Percentiles rank a stretch among this genome's conserved stretches.
phyloP scores from a whole-genome alignment of 2,797 vertebrate species.

The Falco columbarius region DNA sequence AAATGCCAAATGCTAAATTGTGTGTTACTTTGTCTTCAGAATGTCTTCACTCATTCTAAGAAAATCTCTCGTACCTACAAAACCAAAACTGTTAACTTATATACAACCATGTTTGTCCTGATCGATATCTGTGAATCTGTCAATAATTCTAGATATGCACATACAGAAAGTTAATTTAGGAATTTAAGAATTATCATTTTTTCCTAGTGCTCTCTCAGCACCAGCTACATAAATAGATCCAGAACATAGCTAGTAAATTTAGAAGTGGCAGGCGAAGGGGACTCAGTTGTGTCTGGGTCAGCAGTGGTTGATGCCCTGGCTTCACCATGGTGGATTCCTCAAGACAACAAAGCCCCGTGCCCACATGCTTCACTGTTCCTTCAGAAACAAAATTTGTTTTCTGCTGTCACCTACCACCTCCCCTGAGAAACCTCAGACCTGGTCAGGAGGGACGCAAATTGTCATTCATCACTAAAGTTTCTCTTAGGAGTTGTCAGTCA shows the following conservation, averaged over 20 bases:
- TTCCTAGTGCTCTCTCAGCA: not conserved
- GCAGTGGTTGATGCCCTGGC: not conserved
- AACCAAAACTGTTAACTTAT: not conserved
- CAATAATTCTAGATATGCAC: not conserved
- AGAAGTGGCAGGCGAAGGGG: not conserved
- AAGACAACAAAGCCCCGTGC: not conserved
- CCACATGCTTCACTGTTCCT: not conserved
- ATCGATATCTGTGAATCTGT: not conserved
- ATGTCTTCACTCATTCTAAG: not conserved
- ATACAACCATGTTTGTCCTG: not conserved
- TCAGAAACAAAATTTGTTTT: fast-evolving
- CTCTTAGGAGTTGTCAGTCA: not conserved
- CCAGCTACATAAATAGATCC: not conserved
- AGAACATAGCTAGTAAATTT: not conserved
- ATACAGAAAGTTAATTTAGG: not conserved
- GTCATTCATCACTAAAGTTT: not conserved
- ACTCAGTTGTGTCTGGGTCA: not conserved
- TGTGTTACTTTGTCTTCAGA: not conserved
- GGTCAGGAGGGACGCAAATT: not conserved
- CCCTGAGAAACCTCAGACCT: not conserved
- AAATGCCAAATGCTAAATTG: not conserved
- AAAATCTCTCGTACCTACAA: not conserved
- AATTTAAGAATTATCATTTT: not conserved
- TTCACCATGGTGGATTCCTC: not conserved
- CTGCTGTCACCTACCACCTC: not conserved